Conservation (phyloP, 2,113 vertebrate species). For the Campylomormyrus tamandua region DNA sequence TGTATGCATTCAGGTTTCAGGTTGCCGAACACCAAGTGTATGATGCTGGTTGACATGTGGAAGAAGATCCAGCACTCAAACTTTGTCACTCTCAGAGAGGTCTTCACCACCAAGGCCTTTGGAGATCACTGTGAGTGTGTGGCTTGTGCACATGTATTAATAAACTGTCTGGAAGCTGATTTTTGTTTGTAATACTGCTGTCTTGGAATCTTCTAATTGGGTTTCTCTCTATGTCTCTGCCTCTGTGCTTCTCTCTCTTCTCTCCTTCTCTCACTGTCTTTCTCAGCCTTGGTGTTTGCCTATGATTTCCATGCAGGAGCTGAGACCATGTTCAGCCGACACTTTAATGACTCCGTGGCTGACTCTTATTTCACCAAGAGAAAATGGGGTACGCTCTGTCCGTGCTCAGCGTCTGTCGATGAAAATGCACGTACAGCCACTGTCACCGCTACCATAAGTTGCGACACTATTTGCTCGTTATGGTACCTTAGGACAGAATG, state of each 20-base stretch:
- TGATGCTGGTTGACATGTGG: constrained; percentile 99
- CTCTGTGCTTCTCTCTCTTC: neutral
- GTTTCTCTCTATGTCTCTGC: neutral
- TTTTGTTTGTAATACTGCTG: neutral
- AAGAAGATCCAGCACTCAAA: constrained; percentile 99
- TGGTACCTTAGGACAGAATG: neutral
- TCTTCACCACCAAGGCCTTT: constrained; percentile 98
- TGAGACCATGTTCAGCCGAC: constrained; percentile 96
- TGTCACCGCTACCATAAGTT: neutral
- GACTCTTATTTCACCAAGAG: constrained; percentile 96
- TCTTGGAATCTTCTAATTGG: neutral
- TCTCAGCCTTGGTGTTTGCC: constrained; percentile 90
- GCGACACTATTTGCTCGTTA: neutral
- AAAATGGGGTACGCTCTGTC: constrained; percentile 85
- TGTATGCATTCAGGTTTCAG: constrained; percentile 73
- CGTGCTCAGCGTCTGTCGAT: neutral
- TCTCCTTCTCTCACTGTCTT: constrained; percentile 18
- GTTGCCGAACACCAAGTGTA: constrained; percentile 97
- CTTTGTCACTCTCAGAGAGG: constrained; percentile 87
- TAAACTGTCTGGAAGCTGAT: neutral
- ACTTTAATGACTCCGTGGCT: constrained; percentile 92
- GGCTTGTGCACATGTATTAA: neutral
- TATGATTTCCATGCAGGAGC: constrained; percentile 98
- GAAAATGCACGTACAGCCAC: neutral
- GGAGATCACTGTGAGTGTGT: constrained; percentile 86